Evolutionary conservation across 1,140 invertebrate species (phyloP).

Genomic region (Brachionus rotundiformis): DNA sequence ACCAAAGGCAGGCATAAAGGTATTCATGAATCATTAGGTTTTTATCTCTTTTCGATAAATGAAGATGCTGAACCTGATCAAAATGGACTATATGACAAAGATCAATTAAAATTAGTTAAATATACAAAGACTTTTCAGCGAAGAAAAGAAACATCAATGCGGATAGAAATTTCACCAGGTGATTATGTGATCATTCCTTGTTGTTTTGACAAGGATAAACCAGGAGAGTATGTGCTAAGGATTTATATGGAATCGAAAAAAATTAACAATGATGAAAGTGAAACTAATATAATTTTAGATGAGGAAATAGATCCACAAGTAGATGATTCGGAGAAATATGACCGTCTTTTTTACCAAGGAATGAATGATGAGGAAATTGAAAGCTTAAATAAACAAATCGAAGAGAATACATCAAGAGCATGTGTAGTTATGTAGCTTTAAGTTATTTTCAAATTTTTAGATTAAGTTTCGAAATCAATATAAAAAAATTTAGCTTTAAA

Average conservation of each 20-base stretch:
- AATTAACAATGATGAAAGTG: neutral
- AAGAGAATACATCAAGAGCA: neutral
- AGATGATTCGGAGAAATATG: neutral
- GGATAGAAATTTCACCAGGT: slow-evolving; percentile 75
- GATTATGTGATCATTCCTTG: slow-evolving; percentile 77
- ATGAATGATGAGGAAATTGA: neutral
- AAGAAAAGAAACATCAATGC: slow-evolving; percentile 73
- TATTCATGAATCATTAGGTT: slow-evolving; percentile 71
- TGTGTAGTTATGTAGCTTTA: neutral
- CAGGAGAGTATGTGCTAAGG: neutral
- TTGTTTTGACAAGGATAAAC: slow-evolving; percentile 73
- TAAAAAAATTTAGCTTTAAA: too few relatives aligned
- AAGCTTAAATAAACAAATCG: neutral
- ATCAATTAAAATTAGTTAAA: slow-evolving; percentile 88
- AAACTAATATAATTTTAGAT: neutral
- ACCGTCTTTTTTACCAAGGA: neutral
- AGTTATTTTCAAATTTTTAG: too few relatives aligned
- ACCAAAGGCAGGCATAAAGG: neutral
- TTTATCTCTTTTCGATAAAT: slow-evolving; percentile 72
- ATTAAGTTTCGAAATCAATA: too few relatives aligned
- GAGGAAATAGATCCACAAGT: neutral
- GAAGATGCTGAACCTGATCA: slow-evolving; percentile 70
- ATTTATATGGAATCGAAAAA: slow-evolving; percentile 3
- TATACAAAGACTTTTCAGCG: slow-evolving; percentile 90
- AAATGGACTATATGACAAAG: slow-evolving; percentile 66